phyloP scores from a whole-genome alignment of 2,113 vertebrate genomes.

The Engystomops pustulosus region DNA sequence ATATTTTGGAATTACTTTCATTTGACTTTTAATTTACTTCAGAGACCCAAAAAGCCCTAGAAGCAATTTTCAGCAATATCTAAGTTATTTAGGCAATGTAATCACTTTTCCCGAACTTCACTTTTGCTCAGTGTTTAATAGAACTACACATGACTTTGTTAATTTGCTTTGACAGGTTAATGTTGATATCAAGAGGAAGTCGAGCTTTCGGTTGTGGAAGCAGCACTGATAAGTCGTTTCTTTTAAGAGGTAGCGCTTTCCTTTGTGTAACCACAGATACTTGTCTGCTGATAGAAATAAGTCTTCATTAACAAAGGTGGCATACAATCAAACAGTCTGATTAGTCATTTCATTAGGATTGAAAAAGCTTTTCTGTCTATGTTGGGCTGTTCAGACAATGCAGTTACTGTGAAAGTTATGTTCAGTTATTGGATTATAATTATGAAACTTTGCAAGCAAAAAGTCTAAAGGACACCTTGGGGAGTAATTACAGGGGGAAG shows the following conservation, averaged over 20 bases:
- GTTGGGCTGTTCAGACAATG: not conserved
- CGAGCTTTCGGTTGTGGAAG: conserved; percentile 1
- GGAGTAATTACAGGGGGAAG: not conserved
- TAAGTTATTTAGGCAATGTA: conserved; percentile 8
- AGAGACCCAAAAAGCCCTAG: not conserved
- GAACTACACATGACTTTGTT: conserved; percentile 19
- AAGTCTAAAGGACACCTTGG: not conserved
- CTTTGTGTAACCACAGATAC: conserved; percentile 10
- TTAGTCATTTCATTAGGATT: conserved; percentile 21
- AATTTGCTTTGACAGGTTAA: conserved; percentile 34
- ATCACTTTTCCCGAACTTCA: conserved; percentile 18
- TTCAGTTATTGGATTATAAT: not conserved
- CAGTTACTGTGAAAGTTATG: not conserved
- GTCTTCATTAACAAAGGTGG: conserved; percentile 28
- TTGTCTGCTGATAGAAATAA: conserved; percentile 30
- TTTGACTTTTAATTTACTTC: conserved; percentile 13
- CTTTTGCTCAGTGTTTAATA: conserved; percentile 27
- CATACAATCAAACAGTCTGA: conserved; percentile 2
- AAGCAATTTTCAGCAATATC: conserved; percentile 3
- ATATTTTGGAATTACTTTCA: conserved; percentile 7
- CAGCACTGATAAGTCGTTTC: conserved; percentile 6
- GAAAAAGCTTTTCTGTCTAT: not conserved
- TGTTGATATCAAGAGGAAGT: conserved; percentile 23
- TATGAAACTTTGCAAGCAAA: not conserved
- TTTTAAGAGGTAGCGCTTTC: conserved; percentile 1